Conservation (phyloP, 2,113 vertebrate species). For the Python bivittatus region DNA sequence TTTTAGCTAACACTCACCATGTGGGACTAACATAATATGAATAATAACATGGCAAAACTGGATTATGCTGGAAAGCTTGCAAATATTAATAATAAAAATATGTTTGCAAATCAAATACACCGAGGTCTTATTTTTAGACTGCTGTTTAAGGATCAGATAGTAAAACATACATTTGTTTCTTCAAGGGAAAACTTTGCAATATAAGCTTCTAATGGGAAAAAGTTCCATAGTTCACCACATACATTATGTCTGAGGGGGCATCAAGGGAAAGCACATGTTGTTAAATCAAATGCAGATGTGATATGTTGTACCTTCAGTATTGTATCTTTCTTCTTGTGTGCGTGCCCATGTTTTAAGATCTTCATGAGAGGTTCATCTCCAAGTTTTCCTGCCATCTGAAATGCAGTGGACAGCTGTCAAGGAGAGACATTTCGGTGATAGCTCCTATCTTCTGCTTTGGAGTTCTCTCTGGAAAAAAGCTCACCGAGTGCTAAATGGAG, state of each 20-base stretch:
- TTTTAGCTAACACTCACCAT: conserved; percentile 50
- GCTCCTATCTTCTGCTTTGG: not conserved
- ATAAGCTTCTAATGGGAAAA: conserved; percentile 48
- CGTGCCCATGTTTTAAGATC: not conserved
- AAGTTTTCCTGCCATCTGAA: not conserved
- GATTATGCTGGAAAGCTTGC: not conserved
- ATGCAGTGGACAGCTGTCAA: not conserved
- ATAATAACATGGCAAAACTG: conserved; percentile 35
- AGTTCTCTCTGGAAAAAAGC: not conserved
- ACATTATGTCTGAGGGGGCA: not conserved
- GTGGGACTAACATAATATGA: conserved; percentile 51
- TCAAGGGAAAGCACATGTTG: conserved; percentile 28
- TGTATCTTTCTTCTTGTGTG: not conserved
- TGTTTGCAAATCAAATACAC: conserved; percentile 58
- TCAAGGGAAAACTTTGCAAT: conserved; percentile 47
- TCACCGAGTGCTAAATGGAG: not conserved
- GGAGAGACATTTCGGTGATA: not conserved
- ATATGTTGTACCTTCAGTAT: conserved; percentile 4
- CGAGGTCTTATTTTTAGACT: conserved; percentile 57
- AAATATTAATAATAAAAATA: conserved; percentile 61
- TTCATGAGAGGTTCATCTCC: not conserved
- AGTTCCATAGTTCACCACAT: conserved; percentile 33
- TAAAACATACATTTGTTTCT: conserved; percentile 47
- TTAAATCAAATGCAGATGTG: conserved; percentile 34
- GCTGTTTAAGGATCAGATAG: conserved; percentile 40